A percentile compares a stretch with the other conserved stretches of the same genome.
phyloP scores from a whole-genome alignment of 30 jellyfish, hydroid and myxozoan genomes.

The Rhopilema esculentum region DNA sequence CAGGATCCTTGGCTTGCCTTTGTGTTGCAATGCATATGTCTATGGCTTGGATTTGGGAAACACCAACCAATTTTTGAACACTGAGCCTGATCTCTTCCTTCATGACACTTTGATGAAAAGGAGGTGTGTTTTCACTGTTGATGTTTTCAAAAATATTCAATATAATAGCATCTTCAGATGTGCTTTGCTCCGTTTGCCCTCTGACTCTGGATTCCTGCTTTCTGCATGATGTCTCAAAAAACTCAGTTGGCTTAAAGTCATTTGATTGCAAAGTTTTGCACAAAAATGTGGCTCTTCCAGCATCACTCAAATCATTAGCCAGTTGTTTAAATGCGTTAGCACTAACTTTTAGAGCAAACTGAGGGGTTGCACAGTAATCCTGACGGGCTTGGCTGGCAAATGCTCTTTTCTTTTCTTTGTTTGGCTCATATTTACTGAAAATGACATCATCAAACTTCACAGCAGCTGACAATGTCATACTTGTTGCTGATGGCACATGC shows the following conservation, averaged over 20 bases:
- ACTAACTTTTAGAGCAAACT: slow-evolving; percentile 5
- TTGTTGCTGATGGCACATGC: slow-evolving; percentile 25
- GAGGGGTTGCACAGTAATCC: slow-evolving; percentile 19
- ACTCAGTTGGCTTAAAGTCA: slow-evolving; percentile 10
- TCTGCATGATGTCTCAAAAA: slow-evolving; percentile 13
- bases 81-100: neutral
- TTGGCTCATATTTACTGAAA: slow-evolving; percentile 6
- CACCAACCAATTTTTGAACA: neutral
- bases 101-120: neutral
- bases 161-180: neutral
- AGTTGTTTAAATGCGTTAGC: neutral
- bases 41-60: neutral
- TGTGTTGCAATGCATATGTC: neutral
- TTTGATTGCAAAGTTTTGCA: slow-evolving; percentile 20
- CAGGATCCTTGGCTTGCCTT: neutral
- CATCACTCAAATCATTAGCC: neutral
- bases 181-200: neutral
- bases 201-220: neutral
- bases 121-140: neutral
- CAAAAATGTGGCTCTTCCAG: slow-evolving; percentile 27
- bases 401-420: slow-evolving; percentile 10
- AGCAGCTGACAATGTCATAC: slow-evolving; percentile 6
- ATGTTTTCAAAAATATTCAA: slow-evolving; percentile 1
- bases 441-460: neutral
- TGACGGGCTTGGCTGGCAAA: neutral